Evolutionary conservation across 1,140 invertebrate species (phyloP), one percentile per base, ranked within the genome.

Genomic region (Alviniconcha marisindica): DNA sequence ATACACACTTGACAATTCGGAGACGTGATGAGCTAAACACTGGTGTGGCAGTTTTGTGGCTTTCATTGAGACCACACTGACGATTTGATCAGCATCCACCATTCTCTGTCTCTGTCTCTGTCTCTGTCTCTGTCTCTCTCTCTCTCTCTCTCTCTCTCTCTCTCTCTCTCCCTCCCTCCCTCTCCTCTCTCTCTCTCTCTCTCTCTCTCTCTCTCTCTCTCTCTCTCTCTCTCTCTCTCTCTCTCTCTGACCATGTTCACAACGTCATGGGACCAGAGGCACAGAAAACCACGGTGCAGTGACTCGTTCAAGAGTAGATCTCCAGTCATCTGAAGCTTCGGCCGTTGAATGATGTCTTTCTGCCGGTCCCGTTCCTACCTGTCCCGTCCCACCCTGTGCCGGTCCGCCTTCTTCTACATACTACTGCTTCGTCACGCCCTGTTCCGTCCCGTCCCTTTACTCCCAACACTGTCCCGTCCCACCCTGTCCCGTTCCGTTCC

Each of bases 131-230:
- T 38, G 21, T 48, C 3, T 60, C 44, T 60, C 44, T 60, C 76
- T 77, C 2, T 48, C 48, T 48, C 36, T 54, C 76, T 60, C 76
- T 60, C 76, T 54, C 76, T 60, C 42, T 77, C 76, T 54, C 76
- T 60, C 76, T 54, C 44, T 60, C 44, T 60, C 12, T 60, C 28
- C 3, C 44, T 38, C 54, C 18, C 44, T 60, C 40, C 38, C 76
- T 77, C 76, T 77, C 44, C 4, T 51, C 66, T 14, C 66, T 14
- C 66, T 14, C 36, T 14, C 69, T 5, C 28, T n/a, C 5, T 21
- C 69, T 73, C 31, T 21, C 31, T 40, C 69, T n/a, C 31, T 18
- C 24, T 36, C 69, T 73, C 5, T 38, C 18, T 21, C 69, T 10
- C 44, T 48, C 7, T 48, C 44, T 48, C 44, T 48, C 44, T 48